Base-by-base conservation (phyloP, 2,797 vertebrate genomes). In the Oreortyx pictus region DNA sequence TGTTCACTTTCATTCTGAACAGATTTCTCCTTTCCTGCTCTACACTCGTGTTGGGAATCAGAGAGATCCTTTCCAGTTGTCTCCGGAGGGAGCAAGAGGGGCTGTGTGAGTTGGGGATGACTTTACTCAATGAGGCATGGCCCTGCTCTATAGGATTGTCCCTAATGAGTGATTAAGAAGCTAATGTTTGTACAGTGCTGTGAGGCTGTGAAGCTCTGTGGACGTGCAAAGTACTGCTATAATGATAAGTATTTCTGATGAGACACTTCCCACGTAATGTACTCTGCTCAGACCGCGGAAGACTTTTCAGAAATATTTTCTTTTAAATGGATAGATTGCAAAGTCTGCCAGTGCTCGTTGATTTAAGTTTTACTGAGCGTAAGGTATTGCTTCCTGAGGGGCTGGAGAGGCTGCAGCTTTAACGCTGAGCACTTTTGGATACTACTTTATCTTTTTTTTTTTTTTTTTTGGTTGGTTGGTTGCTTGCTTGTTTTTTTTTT, bases 91-190 rank as follows among this genome's bases (percentile, higher is more conserved):
- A 92, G 91, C 83, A 27, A 46, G 72, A 90, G 88, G 93, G 75
- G 54, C 29, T 20, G 68, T 11, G 80, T 6, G 74, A 87, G 91
- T 52, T 90, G 89, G 90, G 96, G 92, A 96, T 90, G 94, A 70
- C 87, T 96, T 91, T 92, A 82, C 90, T 94, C 96, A 96, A 96
- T 96, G 96, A 96, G 96, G 87, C 96, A 65, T 91, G 80, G 94
- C 96, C 88, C 62, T 41, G 90, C 92, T 85, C 89, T 56, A 7
- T 14, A 31, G 88, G 85, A 23, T 93, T 8, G 56, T 96, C 96
- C 94, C 96, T 83, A 29, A 92, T 80, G 96, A 90, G 93, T 79
- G 27, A 94, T 96, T 95, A 95, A 88, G 44, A 56, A 93, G 93
- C 62, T 93, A 95, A 95, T 94, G 94, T 97, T 96, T 96, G 92